Conservation (phyloP, 2,888 invertebrate species). For the Conus canariensis region DNA sequence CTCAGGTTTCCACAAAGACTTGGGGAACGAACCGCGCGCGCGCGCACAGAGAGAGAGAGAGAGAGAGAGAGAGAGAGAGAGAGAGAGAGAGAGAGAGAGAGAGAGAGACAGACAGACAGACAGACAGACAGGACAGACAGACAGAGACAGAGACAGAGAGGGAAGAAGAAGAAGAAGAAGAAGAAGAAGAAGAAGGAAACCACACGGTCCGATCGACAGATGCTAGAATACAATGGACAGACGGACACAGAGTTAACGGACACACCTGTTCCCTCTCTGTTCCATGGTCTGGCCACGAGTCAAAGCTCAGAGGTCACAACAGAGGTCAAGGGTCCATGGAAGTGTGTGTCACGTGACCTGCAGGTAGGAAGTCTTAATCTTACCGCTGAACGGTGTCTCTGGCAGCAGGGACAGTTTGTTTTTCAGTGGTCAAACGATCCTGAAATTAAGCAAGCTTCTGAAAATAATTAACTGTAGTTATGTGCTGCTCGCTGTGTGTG, state of each 20-base stretch:
- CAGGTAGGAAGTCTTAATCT: too few relatives aligned
- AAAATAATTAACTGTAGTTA: too few relatives aligned
- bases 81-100: not conserved
- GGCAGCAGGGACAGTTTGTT: too few relatives aligned
- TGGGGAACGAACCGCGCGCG: too few relatives aligned
- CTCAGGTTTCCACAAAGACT: too few relatives aligned
- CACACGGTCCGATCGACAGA: not conserved
- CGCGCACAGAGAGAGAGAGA: not conserved
- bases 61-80: not conserved
- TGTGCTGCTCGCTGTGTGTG: too few relatives aligned
- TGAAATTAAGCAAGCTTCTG: too few relatives aligned
- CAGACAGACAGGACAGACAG: not conserved
- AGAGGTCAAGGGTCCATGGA: not conserved
- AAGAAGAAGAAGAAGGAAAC: not conserved
- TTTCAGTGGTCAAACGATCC: too few relatives aligned
- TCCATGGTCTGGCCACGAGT: too few relatives aligned
- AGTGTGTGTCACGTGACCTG: too few relatives aligned
- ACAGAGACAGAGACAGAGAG: not conserved
- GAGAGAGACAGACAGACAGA: not conserved
- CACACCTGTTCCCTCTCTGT: not conserved
- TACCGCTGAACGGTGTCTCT: too few relatives aligned
- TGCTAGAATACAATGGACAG: not conserved
- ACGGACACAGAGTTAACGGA: not conserved
- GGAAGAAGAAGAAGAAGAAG: not conserved
- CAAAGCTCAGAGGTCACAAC: too few relatives aligned